A percentile compares a stretch with the other conserved stretches of the same genome.
These are phyloP conservation scores for Peromyscus maniculatus DNA, from an alignment of 2,113 vertebrate species.

Conservation along the genomic window DNA sequence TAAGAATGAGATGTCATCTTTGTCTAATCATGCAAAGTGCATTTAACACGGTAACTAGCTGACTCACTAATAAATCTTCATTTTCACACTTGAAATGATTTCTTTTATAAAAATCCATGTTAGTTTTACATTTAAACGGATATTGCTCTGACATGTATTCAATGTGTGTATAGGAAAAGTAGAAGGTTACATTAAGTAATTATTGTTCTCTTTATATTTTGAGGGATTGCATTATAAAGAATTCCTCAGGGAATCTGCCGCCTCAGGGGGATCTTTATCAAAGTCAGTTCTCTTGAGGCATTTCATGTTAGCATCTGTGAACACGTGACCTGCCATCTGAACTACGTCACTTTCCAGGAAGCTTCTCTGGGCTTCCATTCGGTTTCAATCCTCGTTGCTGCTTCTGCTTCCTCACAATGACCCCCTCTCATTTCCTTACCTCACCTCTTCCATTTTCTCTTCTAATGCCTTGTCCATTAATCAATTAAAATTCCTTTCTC, in stretches of 20 bases:
- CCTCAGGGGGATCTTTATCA: neutral
- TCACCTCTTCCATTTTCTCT: neutral
- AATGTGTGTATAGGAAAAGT: slow-evolving; percentile 17
- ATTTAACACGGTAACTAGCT: neutral
- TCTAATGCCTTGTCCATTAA: neutral
- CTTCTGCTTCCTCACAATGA: neutral
- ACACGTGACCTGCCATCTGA: neutral
- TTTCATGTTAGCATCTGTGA: neutral
- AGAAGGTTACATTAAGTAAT: neutral
- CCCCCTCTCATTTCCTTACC: neutral
- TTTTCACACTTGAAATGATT: neutral
- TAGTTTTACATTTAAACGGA: neutral
- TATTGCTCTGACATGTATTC: neutral
- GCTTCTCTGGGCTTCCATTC: neutral
- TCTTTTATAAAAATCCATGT: neutral
- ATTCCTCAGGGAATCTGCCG: neutral
- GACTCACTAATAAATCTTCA: neutral
- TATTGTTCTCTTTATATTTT: neutral
- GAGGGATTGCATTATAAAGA: slow-evolving; percentile 1
- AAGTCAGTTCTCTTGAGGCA: neutral
- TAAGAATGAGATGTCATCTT: neutral
- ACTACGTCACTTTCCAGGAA: neutral
- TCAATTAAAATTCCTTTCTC: neutral
- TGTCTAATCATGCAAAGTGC: neutral
- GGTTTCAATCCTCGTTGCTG: neutral